Conservation (phyloP, 2,888 invertebrate genomes). For the Diarsia mendica region DNA sequence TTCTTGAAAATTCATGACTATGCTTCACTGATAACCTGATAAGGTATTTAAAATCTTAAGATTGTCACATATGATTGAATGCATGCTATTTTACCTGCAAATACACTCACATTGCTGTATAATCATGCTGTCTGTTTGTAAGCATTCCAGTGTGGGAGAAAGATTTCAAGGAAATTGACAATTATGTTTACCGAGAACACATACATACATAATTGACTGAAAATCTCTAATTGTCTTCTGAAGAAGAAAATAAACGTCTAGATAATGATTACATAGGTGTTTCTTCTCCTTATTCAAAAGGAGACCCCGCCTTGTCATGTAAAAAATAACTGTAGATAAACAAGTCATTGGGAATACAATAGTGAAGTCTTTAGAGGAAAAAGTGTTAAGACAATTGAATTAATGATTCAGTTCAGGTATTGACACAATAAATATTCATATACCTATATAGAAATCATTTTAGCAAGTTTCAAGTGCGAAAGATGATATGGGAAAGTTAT, state of each 20-base stretch:
- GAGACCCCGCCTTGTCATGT: slow-evolving; percentile 1
- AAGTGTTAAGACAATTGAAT: slow-evolving; percentile 29
- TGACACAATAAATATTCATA: slow-evolving; percentile 26
- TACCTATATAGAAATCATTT: slow-evolving; percentile 4
- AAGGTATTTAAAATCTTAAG: slow-evolving; percentile 30
- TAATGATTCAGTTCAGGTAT: slow-evolving; percentile 42
- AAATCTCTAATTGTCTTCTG: neutral
- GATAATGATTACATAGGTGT: neutral
- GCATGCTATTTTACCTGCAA: slow-evolving; percentile 9
- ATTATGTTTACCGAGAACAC: slow-evolving; percentile 2
- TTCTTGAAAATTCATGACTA: slow-evolving; percentile 10
- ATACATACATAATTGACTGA: neutral
- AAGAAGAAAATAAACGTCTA: neutral
- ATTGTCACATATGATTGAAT: slow-evolving; percentile 20
- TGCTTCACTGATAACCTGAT: slow-evolving; percentile 24
- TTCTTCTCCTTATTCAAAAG: neutral
- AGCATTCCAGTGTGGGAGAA: neutral
- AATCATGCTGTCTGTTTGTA: slow-evolving; percentile 15
- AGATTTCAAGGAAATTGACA: neutral
- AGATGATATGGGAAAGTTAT: neutral
- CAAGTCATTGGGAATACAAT: slow-evolving; percentile 21
- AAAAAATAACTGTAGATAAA: slow-evolving; percentile 21
- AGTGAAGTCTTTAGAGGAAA: slow-evolving; percentile 40
- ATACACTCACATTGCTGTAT: neutral
- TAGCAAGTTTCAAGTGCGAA: neutral